A percentile compares a stretch with the other conserved stretches of the same genome.
Evolutionary conservation across 2,797 vertebrate genomes (phyloP).

Genomic region (Sarcophilus harrisii): DNA sequence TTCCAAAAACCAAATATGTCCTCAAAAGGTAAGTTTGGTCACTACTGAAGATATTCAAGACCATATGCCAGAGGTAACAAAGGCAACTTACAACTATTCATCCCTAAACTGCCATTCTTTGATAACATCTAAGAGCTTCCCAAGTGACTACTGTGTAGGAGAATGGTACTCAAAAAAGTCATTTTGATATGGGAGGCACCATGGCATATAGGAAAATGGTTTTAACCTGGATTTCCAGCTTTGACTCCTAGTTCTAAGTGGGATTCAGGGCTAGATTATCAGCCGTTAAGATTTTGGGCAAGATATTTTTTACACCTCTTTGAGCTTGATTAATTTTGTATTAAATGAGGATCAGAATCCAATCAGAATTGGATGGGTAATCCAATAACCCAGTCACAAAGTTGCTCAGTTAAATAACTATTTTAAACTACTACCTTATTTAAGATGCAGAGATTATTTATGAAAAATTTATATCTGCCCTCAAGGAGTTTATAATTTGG

Average conservation of each 20-base stretch:
- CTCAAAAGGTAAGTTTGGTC: constrained; percentile 36
- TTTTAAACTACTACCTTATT: not conserved
- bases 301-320: not conserved
- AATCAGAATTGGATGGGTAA: no score
- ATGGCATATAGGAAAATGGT: not conserved
- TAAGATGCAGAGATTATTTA: not conserved
- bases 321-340: not conserved
- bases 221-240: not conserved
- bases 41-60: constrained; percentile 20
- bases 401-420: not conserved
- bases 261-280: not conserved
- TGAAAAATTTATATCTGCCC: not conserved
- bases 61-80: not conserved
- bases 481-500: not conserved
- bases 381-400: not conserved
- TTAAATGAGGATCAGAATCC: not conserved
- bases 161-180: not conserved
- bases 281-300: not conserved
- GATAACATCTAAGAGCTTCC: not conserved
- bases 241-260: not conserved
- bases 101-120: not conserved
- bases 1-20: constrained; percentile 27
- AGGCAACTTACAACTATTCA: constrained; percentile 6
- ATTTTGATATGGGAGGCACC: not conserved
- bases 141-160: not conserved